These are phyloP conservation scores for Crioceris asparagi DNA, from an alignment of 2,888 invertebrate species.

Conservation along the genomic window DNA sequence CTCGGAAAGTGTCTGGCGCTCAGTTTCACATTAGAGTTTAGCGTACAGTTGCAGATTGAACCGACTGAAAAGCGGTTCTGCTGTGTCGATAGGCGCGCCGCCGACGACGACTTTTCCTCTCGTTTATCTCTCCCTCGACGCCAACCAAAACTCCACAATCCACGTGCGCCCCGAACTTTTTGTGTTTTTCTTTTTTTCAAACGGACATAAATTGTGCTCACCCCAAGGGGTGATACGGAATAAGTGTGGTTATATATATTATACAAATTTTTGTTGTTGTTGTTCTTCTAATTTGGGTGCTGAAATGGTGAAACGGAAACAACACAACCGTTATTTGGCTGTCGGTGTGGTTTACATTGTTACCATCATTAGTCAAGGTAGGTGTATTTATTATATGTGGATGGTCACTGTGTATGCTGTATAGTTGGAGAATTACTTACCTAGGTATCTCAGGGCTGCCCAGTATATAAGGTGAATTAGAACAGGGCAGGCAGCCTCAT, in stretches of 20 bases:
- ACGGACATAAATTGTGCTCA: constrained; percentile 4
- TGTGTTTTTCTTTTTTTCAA: neutral
- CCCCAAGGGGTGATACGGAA: neutral
- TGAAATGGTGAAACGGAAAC: constrained; percentile 29
- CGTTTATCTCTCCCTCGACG: too few relatives aligned
- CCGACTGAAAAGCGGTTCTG: constrained; percentile 13
- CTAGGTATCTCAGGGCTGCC: constrained; percentile 22
- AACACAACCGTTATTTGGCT: constrained; percentile 39
- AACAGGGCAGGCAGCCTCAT: constrained; percentile 30
- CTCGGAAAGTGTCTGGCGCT: constrained; percentile 24
- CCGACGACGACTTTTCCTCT: too few relatives aligned
- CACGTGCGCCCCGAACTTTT: constrained; percentile 9
- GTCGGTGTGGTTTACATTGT: constrained; percentile 51
- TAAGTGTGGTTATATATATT: constrained; percentile 4
- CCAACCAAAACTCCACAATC: too few relatives aligned
- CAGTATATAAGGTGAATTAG: constrained; percentile 26
- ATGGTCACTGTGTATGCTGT: too few relatives aligned
- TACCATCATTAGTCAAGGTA: constrained; percentile 52
- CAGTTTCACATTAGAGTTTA: constrained; percentile 23
- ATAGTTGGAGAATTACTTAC: too few relatives aligned
- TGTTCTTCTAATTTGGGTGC: too few relatives aligned
- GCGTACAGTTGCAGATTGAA: constrained; percentile 33
- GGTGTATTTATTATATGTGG: too few relatives aligned
- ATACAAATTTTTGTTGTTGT: too few relatives aligned
- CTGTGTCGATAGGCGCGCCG: too few relatives aligned